Evolutionary conservation across 2,888 invertebrate genomes (phyloP), one percentile per base, ranked within the genome.

Genomic region (Nephrotoma guestfalica): DNA sequence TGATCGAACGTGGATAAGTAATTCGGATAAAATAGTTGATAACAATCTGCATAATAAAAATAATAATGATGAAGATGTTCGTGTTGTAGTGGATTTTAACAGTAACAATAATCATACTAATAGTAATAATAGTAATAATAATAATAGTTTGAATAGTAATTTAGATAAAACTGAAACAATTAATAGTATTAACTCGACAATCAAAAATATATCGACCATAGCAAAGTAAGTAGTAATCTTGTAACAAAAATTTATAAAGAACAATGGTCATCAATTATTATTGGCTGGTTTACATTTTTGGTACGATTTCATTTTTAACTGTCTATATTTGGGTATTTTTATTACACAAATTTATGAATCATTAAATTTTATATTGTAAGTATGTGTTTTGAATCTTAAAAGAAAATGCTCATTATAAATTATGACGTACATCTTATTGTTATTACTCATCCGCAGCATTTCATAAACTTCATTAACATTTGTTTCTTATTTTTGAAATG

Each of bases 1-100:
- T 51, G 43, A 86, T 86, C 41, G 3, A 89, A 88, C 87, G 90
- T 71, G 71, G 71, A 90, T 87, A 89, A 47, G 11, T 86, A 42
- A 87, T 83, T 86, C 42, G 42, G 85, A 85, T 43, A 85, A 85
- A 43, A 45, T 42, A 43, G 45, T 43, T 18, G 18, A 85, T 43
- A 42, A 85, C 11, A 43, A 18, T 42, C 43, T 85, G 11, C 42
- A 42, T 45, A 85, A 85, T 15, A 41, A 18, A 45, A 71, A 71
- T 71, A 85, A 71, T 30, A 71, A 71, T 71, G 18, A 71, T 71
- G 71, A 71, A 9, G 71, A 30, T 30, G 30, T 71, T 30, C 71
- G 30, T 30, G 71, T 71, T 30, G 71, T 71, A 13, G 71, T 30
- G 3, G 71, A 71, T 30, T 71, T 30, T 71, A 71, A 71, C 30